A percentile compares a stretch with the other conserved stretches of the same genome.
Conservation (phyloP, 1,140 invertebrate species). For the Drosophila azteca region DNA sequence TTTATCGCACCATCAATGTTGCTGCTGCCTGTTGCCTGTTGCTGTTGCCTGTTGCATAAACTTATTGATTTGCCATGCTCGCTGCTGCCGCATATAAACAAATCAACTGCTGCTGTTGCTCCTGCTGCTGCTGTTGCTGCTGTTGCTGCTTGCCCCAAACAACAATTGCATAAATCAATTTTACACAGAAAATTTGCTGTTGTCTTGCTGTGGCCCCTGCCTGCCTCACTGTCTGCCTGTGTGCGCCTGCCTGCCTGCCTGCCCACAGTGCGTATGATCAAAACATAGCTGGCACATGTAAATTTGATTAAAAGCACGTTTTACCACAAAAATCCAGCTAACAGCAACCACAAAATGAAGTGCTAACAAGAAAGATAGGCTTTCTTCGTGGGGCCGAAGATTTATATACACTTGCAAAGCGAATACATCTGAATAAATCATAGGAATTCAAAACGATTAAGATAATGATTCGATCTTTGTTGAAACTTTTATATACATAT, state of each 20-base stretch:
- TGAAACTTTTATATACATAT: no score
- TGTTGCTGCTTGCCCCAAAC: constrained; percentile 57
- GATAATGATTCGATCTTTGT: no score
- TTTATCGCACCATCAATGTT: constrained; percentile 64
- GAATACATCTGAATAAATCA: no score
- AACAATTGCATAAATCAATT: constrained; percentile 83
- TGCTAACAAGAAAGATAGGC: constrained; percentile 45
- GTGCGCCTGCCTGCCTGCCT: constrained; percentile 21
- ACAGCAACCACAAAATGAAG: constrained; percentile 57
- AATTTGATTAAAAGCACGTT: constrained; percentile 81
- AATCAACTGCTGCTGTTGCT: constrained; percentile 64
- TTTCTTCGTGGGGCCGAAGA: no score
- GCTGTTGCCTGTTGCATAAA: constrained; percentile 66
- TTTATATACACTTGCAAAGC: no score
- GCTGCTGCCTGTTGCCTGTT: no score
- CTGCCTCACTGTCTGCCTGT: no score
- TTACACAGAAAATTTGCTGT: constrained; percentile 55
- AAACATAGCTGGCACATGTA: constrained; percentile 63
- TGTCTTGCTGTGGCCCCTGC: constrained; percentile 18
- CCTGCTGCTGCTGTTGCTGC: no score
- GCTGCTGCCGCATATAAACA: constrained; percentile 74
- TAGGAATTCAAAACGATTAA: no score
- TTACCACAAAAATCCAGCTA: constrained; percentile 52
- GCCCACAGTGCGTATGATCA: constrained; percentile 71
- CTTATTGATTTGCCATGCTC: constrained; percentile 72